phyloP scores from a whole-genome alignment of 2,113 vertebrate genomes.

The Hepsetus odoe region DNA sequence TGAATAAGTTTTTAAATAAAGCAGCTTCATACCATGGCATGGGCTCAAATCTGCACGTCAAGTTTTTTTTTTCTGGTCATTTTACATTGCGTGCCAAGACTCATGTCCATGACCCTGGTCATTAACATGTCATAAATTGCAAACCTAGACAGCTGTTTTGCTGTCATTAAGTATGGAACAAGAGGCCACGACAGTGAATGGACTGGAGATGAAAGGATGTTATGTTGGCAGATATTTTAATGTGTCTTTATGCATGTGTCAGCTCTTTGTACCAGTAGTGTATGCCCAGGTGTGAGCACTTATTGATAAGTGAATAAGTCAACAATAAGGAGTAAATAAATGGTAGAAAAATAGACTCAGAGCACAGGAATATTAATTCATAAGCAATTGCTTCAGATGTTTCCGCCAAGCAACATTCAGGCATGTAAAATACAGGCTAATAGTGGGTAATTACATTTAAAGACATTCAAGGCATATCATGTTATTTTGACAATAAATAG shows the following conservation, averaged over 20 bases:
- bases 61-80: neutral
- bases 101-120: neutral
- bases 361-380: neutral
- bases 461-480: too few relatives aligned
- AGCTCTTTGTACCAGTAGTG: too few relatives aligned
- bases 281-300: neutral
- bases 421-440: too few relatives aligned
- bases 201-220: neutral
- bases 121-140: conserved; percentile 4
- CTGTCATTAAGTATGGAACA: neutral
- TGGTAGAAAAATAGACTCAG: neutral
- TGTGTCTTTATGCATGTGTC: neutral
- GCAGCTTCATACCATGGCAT: neutral
- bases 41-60: neutral
- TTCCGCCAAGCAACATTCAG: neutral
- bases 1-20: neutral
- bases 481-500: too few relatives aligned
- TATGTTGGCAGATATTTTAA: neutral
- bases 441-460: too few relatives aligned
- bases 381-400: neutral
- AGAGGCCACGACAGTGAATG: neutral
- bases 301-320: neutral
- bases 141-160: neutral
- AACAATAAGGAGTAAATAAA: neutral
- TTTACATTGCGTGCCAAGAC: neutral